Base-by-base conservation (phyloP, 2,113 vertebrate genomes). In the Isurus oxyrinchus region DNA sequence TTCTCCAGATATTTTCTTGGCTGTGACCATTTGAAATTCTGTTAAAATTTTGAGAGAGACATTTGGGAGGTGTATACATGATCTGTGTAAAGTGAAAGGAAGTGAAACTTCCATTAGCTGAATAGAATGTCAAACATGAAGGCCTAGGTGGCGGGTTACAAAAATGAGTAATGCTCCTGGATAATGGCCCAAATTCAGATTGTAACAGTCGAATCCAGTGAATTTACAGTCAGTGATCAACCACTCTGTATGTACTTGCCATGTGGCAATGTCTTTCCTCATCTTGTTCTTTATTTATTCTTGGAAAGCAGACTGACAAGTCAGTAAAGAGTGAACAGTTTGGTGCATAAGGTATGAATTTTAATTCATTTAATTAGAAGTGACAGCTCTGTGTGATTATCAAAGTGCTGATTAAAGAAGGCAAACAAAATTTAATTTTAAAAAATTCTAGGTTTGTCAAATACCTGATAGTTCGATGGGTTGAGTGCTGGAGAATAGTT, bases 211-310 rank as follows among this genome's bases (percentile, higher is more conserved):
- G 49, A 87, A 53, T 44, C 44, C 44, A 87, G 44, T 87, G 49
- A 87, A 87, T 87, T 87, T 87, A 25, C 84, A 53, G 44, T 25
- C 84, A 87, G 19, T 87, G 84, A 40, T 49, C 25, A 87, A 87
- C 5, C 40, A 40, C 81, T 19, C 84, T 87, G 40, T 87, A 87
- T 53, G 84, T 87, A 19, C 19, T 44, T 87, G 44, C 84, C 84
- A 87, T 87, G 84, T 87, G 84, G 84, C 84, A 49, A 49, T 87
- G 84, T 53, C 84, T 87, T 87, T 87, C 49, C 84, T 87, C 84
- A 87, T 87, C 53, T 87, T 21, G 44, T 87, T 87, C 84, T 87
- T 53, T 19, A 87, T 87, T 25, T 25, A 49, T 87, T 87, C 84
- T 87, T 53, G 40, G 84, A 6, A 87, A 49, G 84, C 4, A 25